Conservation (phyloP, 2,113 vertebrate genomes). For the Vulpes ferrilata region DNA sequence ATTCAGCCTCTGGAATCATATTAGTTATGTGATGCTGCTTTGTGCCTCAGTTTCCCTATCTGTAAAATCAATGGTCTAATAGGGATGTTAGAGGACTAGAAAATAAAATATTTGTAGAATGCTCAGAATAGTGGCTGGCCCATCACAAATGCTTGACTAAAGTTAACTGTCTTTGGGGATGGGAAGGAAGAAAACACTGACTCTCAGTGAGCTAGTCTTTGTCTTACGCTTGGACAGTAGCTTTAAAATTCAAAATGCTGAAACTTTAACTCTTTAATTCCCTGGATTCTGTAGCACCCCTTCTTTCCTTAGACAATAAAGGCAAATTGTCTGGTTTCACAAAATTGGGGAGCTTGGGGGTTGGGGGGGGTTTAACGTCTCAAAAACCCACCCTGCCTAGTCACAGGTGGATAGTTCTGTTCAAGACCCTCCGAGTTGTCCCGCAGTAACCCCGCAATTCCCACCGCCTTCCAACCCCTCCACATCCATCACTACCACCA, state of each 20-base stretch:
- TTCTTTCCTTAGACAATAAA: not conserved
- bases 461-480: rapidly evolving
- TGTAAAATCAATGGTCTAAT: not conserved
- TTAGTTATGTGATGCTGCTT: not conserved
- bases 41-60: slow-evolving; percentile 1
- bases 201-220: not conserved
- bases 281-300: not conserved
- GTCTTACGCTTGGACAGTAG: not conserved
- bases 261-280: not conserved
- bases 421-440: not conserved
- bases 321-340: not conserved
- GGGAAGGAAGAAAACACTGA: not conserved
- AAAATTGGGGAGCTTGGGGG: not conserved
- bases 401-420: not conserved
- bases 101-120: not conserved
- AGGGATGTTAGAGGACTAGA: not conserved
- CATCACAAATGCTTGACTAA: not conserved
- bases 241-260: slow-evolving; percentile 5
- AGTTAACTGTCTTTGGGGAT: not conserved
- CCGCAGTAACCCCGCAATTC: not conserved
- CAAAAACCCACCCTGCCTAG: not conserved
- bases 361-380: not conserved
- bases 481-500: not conserved
- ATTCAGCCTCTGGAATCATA: not conserved
- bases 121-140: not conserved